These are phyloP conservation scores for Calephelis virginiensis DNA, from an alignment of 1,140 invertebrate species.

Conservation along the genomic window DNA sequence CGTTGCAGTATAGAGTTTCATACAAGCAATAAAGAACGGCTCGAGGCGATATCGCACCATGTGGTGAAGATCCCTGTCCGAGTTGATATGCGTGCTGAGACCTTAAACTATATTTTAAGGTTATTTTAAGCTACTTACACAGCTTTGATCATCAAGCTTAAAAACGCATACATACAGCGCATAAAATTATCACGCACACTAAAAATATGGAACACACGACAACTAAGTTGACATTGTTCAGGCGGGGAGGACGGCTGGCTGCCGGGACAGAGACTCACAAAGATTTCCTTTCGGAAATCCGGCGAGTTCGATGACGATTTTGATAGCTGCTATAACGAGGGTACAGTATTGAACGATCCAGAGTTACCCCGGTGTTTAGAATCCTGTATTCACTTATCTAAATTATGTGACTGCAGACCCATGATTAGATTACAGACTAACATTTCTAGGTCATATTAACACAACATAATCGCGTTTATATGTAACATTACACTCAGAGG, in stretches of 20 bases:
- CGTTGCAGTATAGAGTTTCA: no score
- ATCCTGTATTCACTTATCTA: conserved; percentile 6
- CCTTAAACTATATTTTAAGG: not conserved
- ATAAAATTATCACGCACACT: conserved; percentile 22
- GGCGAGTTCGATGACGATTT: conserved; percentile 77
- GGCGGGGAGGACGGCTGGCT: conserved; percentile 72
- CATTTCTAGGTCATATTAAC: conserved; percentile 18
- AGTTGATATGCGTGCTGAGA: no score
- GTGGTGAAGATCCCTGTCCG: no score
- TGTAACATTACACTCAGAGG: conserved; percentile 74
- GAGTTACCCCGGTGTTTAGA: conserved; percentile 50
- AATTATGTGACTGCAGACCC: conserved; percentile 21
- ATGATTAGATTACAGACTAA: conserved; percentile 10
- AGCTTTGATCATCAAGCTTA: conserved; percentile 25
- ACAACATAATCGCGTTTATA: conserved; percentile 39
- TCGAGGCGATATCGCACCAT: no score
- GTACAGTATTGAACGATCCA: conserved; percentile 61
- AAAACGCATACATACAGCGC: conserved; percentile 22
- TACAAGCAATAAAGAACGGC: no score
- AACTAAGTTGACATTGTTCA: conserved; percentile 64
- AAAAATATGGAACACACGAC: conserved; percentile 37
- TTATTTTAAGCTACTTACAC: conserved; percentile 7
- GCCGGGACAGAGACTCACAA: conserved; percentile 74
- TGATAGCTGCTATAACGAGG: conserved; percentile 71
- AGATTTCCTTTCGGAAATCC: conserved; percentile 73